Evolutionary conservation across 2,797 vertebrate species (phyloP).

Genomic region (Carapus acus): DNA sequence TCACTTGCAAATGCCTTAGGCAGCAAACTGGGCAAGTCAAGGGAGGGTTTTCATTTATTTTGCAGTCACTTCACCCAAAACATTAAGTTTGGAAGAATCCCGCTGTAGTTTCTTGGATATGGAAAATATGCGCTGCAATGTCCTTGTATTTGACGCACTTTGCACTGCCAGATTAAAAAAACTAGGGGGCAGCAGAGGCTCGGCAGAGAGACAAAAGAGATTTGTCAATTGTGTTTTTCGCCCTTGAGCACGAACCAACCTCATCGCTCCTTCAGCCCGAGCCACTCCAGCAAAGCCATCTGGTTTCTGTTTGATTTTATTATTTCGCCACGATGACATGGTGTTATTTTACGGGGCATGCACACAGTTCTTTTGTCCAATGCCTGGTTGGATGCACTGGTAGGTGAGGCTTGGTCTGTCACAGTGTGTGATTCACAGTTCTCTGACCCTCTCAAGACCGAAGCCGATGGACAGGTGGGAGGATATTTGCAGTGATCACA

Average conservation of each 20-base stretch:
- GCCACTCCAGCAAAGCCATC: slow-evolving; percentile 46
- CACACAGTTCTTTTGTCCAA: slow-evolving; percentile 81
- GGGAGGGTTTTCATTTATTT: neutral
- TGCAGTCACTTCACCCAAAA: neutral
- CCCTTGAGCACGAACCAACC: neutral
- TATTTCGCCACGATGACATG: slow-evolving; percentile 78
- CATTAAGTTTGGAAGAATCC: too few relatives aligned
- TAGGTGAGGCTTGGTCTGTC: slow-evolving; percentile 83
- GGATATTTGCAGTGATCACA: slow-evolving; percentile 69
- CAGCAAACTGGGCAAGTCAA: slow-evolving; percentile 12
- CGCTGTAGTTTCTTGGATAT: slow-evolving; percentile 6
- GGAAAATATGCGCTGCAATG: too few relatives aligned
- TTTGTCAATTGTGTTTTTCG: neutral
- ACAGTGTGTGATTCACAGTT: slow-evolving; percentile 80
- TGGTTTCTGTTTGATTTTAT: slow-evolving; percentile 82
- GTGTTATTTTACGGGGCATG: slow-evolving; percentile 89
- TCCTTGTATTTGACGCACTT: neutral
- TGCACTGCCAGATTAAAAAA: slow-evolving; percentile 24
- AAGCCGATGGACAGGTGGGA: slow-evolving; percentile 70
- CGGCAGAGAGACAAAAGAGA: neutral
- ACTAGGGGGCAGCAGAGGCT: slow-evolving; percentile 45
- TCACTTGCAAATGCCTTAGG: neutral
- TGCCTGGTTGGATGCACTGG: slow-evolving; percentile 72
- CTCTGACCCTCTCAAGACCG: slow-evolving; percentile 70
- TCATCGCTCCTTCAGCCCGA: slow-evolving; percentile 5